Evolutionary conservation across 2,888 invertebrate genomes (phyloP), one percentile per base, ranked within the genome.

Genomic region (Tachina lurida): DNA sequence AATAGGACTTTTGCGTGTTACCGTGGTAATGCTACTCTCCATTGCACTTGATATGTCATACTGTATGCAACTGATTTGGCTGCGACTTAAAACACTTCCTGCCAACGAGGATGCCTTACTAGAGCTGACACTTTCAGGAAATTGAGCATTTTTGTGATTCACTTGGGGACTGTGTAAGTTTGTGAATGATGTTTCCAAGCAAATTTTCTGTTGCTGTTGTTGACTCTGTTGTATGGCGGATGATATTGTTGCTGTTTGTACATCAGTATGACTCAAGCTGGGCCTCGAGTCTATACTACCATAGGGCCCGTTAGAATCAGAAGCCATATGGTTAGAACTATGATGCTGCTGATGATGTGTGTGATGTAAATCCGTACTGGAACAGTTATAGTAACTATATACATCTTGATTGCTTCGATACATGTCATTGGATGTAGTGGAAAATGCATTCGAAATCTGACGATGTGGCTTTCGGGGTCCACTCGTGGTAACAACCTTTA

Each of bases 391-490:
- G 41, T 74, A 87, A 80, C 83, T 86, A 47, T 58, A 74, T 39
- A 85, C 81, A 73, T 83, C 85, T 68, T 82, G 84, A 68, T 85
- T 88, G 86, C 86, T 86, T 10, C 79, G 71, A 12, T 79, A 71
- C 41, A 90, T 87, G 60, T 93, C 92, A 79, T 92, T 91, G 68
- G 93, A 92, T 71, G 91, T 88, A 41, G 92, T 93, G 71, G 93
- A 92, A 88, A 91, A 93, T 88, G 93, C 93, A 89, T 92, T 92
- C 45, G 92, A 91, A 85, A 92, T 91, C 90, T 90, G 93, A 71
- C 96, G 94, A 91, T 96, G 96, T 13, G 97, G 97, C 92, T 97
- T 97, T 85, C 95, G 95, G 87, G 97, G 96, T 68, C 97, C 97
- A 91, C 96, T 94, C 89, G 96, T 95, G 87, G 95, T 95, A 95